A percentile compares a stretch with the other conserved stretches of the same genome.
These are phyloP conservation scores for Phytoseiulus persimilis DNA, from an alignment of 2,888 invertebrate genomes.

Conservation along the genomic window DNA sequence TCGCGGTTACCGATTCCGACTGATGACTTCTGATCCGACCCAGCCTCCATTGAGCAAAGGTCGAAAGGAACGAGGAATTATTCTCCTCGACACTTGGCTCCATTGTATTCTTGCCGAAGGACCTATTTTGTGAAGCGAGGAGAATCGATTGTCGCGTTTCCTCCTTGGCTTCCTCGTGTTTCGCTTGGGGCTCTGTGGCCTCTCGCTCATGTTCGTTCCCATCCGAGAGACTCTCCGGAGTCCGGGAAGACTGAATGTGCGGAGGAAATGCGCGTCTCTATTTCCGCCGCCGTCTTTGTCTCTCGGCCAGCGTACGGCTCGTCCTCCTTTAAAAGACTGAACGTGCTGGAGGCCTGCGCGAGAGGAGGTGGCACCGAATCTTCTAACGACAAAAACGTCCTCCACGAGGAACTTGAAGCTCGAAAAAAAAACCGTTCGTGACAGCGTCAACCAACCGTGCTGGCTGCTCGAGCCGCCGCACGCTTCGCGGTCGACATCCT, in stretches of 20 bases:
- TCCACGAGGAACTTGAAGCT: not conserved
- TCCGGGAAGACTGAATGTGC: not conserved
- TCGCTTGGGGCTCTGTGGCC: not conserved
- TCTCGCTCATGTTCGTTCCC: not conserved
- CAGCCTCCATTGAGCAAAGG: too few relatives aligned
- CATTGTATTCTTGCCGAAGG: too few relatives aligned
- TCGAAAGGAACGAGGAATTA: too few relatives aligned
- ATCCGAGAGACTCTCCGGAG: not conserved
- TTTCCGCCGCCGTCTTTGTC: not conserved
- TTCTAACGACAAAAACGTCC: not conserved
- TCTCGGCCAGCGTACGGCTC: not conserved
- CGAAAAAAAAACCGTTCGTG: not conserved
- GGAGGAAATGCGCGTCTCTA: not conserved
- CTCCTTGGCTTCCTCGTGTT: too few relatives aligned
- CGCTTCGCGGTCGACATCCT: not conserved
- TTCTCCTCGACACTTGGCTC: too few relatives aligned
- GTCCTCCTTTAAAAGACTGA: not conserved
- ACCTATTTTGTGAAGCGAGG: too few relatives aligned
- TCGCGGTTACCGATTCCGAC: too few relatives aligned
- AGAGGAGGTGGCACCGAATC: not conserved
- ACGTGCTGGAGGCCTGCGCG: not conserved
- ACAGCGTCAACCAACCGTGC: not conserved
- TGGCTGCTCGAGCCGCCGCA: not conserved
- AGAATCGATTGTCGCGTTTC: too few relatives aligned
- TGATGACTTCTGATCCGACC: too few relatives aligned